Percentiles rank a stretch among this genome's conserved stretches.
Conservation (phyloP, 2,113 vertebrate genomes). For the Forbesichthys agassizii region DNA sequence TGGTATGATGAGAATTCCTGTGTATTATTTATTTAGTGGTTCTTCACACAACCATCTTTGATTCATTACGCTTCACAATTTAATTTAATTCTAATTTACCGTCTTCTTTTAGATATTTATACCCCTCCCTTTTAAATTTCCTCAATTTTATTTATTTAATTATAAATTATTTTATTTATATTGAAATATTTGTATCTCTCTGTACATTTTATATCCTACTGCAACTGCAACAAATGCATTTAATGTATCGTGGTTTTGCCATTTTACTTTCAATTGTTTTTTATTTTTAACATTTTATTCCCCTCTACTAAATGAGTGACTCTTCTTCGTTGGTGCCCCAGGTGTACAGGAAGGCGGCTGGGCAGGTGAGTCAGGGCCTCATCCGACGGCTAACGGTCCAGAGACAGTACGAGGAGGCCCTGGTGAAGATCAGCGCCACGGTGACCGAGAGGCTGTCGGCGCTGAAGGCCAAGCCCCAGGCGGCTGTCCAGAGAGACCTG, state of each 20-base stretch:
- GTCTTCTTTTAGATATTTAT: too few relatives aligned
- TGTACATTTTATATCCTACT: too few relatives aligned
- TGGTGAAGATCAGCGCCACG: slow-evolving; percentile 84
- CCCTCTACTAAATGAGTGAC: too few relatives aligned
- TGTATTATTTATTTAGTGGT: neutral
- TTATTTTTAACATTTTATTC: too few relatives aligned
- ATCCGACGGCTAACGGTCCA: slow-evolving; percentile 84
- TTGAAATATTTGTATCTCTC: too few relatives aligned
- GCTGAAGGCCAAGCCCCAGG: slow-evolving; percentile 88
- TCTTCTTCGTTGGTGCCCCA: slow-evolving; percentile 44
- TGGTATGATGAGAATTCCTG: neutral
- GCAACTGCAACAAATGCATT: too few relatives aligned
- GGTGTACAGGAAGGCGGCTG: slow-evolving; percentile 85
- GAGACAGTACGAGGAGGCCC: slow-evolving; percentile 90
- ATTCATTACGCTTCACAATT: too few relatives aligned
- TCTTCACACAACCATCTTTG: neutral
- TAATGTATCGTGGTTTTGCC: too few relatives aligned
- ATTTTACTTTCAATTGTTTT: too few relatives aligned
- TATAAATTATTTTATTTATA: too few relatives aligned
- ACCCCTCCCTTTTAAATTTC: too few relatives aligned
- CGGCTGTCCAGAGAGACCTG: slow-evolving; percentile 86
- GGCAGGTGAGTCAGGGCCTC: slow-evolving; percentile 87
- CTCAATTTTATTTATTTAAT: too few relatives aligned
- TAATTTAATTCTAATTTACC: neutral
- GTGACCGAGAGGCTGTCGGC: slow-evolving; percentile 81